phyloP scores from a whole-genome alignment of 2,113 vertebrate genomes.

The Protomyctophum bolini region DNA sequence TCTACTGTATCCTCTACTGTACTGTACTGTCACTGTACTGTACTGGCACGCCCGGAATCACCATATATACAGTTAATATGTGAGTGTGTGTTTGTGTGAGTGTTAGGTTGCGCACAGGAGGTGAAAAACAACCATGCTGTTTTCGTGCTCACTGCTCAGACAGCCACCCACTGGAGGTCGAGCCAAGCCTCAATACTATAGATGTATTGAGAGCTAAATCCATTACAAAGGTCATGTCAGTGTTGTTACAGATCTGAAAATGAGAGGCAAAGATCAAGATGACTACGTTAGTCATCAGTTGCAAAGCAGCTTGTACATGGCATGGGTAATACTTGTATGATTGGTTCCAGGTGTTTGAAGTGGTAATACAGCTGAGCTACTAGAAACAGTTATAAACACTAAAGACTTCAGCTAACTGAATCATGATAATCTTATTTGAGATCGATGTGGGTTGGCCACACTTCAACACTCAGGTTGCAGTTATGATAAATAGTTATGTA shows the following conservation, averaged over 20 bases:
- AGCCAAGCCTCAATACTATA: slow-evolving; percentile 9
- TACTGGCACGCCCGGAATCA: no score
- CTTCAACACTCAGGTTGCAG: background rate
- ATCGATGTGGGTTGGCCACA: background rate
- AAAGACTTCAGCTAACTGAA: slow-evolving; percentile 14
- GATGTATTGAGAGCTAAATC: slow-evolving; percentile 36
- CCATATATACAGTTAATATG: no score
- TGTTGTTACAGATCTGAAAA: slow-evolving; percentile 4
- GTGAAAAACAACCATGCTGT: no score
- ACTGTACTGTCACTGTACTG: no score
- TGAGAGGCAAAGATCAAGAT: slow-evolving; percentile 8
- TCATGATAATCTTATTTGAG: slow-evolving; percentile 9
- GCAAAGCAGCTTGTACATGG: slow-evolving; percentile 26
- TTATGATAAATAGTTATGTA: background rate
- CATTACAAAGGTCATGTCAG: slow-evolving; percentile 12
- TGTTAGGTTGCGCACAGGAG: no score
- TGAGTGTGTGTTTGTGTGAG: no score
- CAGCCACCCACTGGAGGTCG: background rate
- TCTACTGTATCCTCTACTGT: no score
- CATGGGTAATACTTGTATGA: slow-evolving; percentile 9
- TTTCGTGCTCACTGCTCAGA: no score
- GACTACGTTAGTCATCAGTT: background rate
- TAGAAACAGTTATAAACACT: slow-evolving; percentile 7
- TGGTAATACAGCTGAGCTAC: background rate
- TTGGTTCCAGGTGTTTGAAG: slow-evolving; percentile 16